Base-by-base conservation (phyloP, 2,888 invertebrate species). In the Malacosoma neustria region DNA sequence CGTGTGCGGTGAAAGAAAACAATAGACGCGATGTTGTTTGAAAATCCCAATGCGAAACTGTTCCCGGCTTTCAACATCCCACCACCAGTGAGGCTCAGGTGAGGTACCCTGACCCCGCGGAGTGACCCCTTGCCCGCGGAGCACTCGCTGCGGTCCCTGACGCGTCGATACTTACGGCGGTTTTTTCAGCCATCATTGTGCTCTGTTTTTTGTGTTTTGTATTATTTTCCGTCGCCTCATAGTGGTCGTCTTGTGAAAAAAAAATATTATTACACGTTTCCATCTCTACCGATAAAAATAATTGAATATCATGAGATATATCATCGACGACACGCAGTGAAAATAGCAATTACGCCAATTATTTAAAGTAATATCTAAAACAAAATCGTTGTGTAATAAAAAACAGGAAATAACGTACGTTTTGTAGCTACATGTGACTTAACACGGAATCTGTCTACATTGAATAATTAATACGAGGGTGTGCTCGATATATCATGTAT, bases 1-100 rank as follows among this genome's bases (percentile, higher is more conserved):
- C 67, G 71, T 64, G 66, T 67, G 63, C 77, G 71, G 76, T 79
- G 74, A 76, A 77, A 72, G 41, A 72, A 64, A 57, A 61, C 65
- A 67, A 68, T 64, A 67, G 59, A 65, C 74, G 74, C 75, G 72
- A 91, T 91, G 91, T 84, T 92, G 76, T 92, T 91, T 75, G 92
- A 92, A 80, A 91, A 88, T 87, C 90, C 91, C 66, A 88, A 89
- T 66, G 91, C 91, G 76, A 87, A 91, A 80, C 87, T 90, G 72
- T 90, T 88, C 73, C 89, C 90, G 57, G 84, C 85, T 58, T 92
- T 91, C 77, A 90, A 89, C 76, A 90, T 91, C 70, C 91, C 91
- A 61, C 91, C 91, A 69, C 91, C 92, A 53, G 87, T 91, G 44
- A 72, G 87, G 70, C 76, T 87, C 70, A 87, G 87, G 87, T 87